phyloP scores from a whole-genome alignment of 2,888 invertebrate genomes.

The Xestobium rufovillosum region DNA sequence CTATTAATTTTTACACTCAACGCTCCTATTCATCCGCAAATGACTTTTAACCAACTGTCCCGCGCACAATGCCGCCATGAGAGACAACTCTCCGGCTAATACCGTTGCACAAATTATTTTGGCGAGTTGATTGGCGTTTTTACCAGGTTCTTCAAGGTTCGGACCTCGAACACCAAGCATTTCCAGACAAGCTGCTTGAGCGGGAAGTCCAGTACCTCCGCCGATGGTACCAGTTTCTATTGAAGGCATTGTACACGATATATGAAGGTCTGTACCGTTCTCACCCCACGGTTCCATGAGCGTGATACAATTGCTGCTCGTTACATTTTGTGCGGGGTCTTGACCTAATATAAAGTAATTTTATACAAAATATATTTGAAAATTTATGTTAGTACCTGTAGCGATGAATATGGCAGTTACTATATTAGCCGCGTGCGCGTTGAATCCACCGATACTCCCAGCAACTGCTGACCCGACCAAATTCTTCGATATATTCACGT shows the following conservation, averaged over 20 bases:
- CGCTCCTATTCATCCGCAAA: constrained; percentile 77
- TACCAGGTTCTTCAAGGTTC: constrained; percentile 63
- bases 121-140: constrained; percentile 80
- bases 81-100: constrained; percentile 88
- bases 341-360: too few species aligned
- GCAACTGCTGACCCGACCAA: constrained; percentile 90
- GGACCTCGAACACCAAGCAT: constrained; percentile 77
- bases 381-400: too few species aligned
- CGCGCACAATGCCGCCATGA: constrained; percentile 91
- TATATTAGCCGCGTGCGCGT: constrained; percentile 96
- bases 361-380: too few species aligned
- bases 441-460: constrained; percentile 73
- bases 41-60: constrained; percentile 94
- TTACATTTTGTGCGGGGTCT: constrained; percentile 94
- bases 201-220: constrained; percentile 87
- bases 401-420: constrained; percentile 95
- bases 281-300: constrained; percentile 80
- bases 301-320: constrained; percentile 91
- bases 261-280: constrained; percentile 72
- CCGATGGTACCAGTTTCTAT: constrained; percentile 93
- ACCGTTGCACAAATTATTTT: constrained; percentile 88
- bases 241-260: constrained; percentile 95
- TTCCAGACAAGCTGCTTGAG: constrained; percentile 82
- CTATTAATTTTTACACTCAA: constrained; percentile 7
- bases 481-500: constrained; percentile 88